Conservation (phyloP, 1,140 invertebrate species). For the Nomia melanderi region DNA sequence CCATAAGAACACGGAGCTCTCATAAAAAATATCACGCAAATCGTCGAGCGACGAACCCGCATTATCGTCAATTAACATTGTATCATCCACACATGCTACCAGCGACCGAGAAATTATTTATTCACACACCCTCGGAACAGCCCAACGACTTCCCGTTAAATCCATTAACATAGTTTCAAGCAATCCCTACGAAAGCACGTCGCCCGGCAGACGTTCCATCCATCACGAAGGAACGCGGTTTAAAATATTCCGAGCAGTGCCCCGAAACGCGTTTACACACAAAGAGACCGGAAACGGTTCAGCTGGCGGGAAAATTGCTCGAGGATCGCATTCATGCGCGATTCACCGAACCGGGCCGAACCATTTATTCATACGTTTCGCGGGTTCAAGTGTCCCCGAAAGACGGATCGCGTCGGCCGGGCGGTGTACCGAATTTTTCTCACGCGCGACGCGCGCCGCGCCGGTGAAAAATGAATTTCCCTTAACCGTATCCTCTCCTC, state of each 20-base stretch:
- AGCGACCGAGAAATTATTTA: too few relatives aligned
- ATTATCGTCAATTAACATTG: too few relatives aligned
- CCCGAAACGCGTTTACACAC: not conserved
- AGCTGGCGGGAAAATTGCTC: not conserved
- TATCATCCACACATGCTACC: too few relatives aligned
- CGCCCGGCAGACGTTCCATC: too few relatives aligned
- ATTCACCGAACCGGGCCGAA: not conserved
- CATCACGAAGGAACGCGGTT: not conserved
- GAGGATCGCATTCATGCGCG: not conserved
- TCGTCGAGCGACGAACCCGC: too few relatives aligned
- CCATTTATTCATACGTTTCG: constrained; percentile 8
- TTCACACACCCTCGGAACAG: too few relatives aligned
- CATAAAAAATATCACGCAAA: too few relatives aligned
- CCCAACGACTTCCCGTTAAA: too few relatives aligned
- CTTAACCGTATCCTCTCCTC: constrained; percentile 22
- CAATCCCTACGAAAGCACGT: too few relatives aligned
- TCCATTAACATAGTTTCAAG: too few relatives aligned
- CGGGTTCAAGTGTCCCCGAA: constrained; percentile 1
- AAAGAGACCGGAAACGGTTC: not conserved
- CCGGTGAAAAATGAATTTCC: constrained; percentile 43
- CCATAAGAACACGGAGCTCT: too few relatives aligned
- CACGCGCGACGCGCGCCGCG: constrained; percentile 14
- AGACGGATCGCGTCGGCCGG: not conserved
- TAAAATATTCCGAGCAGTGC: not conserved
- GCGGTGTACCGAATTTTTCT: constrained; percentile 33